Base-by-base conservation (phyloP, 2,113 vertebrate species). In the Poecile atricapillus region DNA sequence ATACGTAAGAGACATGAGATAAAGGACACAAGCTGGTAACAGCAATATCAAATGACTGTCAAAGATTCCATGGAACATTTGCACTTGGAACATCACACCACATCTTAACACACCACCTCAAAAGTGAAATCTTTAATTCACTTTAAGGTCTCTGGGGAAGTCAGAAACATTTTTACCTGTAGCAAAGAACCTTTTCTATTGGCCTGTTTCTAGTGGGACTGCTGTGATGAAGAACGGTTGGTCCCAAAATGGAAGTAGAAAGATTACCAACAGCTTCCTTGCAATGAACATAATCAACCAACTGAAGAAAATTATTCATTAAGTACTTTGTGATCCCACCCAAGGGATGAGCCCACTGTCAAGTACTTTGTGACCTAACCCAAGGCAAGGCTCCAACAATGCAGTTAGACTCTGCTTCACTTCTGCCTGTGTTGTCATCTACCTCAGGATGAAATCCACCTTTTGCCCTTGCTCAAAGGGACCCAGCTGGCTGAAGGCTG, bases 1-100 rank as follows among this genome's bases (percentile, higher is more conserved):
- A 43, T 16, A 78, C 0, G 0, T 17, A 68, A 82, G 27, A 73
- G 31, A 71, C 21, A 4, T 4, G 11, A 85, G 44, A 71, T 76
- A 50, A 46, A 49, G 11, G 28, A 69, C 62, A 69, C 35, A 62
- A 92, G 31, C 17, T 44, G 78, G 39, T 58, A 74, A 93, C 20
- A 84, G 30, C 35, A 55, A 8, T 15, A 85, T 58, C 24, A 83
- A 85, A 83, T 18, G 24, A 82, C 0, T 39, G 17, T 23, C 49
- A 68, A 75, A 90, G 43, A 79, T 39, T 39, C 33, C 44, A 60
- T 9, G 35, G 41, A 89, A 89, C 10, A 30, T 22, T n/a, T 59
- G 31, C 4, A 9, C 22, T 22, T 73, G 37, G 31, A 70, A 50
- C 5, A 67, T 39, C 50, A 60, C 20, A 44, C 10, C 31, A 25